phyloP scores from a whole-genome alignment of 2,888 invertebrate species.

The Lordiphosa andalusiaca region DNA sequence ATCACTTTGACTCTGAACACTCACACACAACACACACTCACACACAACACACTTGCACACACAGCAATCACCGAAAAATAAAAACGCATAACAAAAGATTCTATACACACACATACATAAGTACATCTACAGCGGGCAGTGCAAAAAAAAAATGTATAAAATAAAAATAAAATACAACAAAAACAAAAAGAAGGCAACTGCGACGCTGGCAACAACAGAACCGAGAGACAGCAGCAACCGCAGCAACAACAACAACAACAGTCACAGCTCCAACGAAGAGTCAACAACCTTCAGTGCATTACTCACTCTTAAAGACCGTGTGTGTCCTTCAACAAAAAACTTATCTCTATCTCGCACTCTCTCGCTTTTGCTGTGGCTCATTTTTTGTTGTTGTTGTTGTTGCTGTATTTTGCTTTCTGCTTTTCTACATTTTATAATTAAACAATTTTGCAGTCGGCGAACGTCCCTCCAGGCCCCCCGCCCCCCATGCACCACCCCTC shows the following conservation, averaged over 20 bases:
- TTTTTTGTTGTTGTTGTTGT: conserved; percentile 33
- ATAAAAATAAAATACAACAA: conserved; percentile 11
- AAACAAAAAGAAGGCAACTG: conserved; percentile 10
- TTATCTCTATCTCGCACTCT: conserved; percentile 61
- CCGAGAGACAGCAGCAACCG: conserved; percentile 24
- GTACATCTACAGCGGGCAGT: conserved; percentile 44
- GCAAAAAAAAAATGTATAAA: conserved; percentile 57
- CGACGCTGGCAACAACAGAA: conserved; percentile 15
- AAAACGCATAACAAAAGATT: conserved; percentile 72
- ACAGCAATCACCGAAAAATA: conserved; percentile 55
- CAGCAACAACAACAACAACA: conserved; percentile 12
- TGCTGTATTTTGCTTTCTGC: too few relatives aligned
- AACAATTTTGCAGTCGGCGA: conserved; percentile 54
- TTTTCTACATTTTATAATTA: conserved; percentile 71
- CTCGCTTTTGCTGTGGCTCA: conserved; percentile 12
- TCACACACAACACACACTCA: conserved; percentile 17
- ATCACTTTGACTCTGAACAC: conserved; percentile 74
- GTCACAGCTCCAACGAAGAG: conserved; percentile 40
- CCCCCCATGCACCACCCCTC: conserved; percentile 1
- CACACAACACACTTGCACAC: neutral
- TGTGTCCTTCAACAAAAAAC: conserved; percentile 78
- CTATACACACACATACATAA: neutral
- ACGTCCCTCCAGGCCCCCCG: conserved; percentile 17
- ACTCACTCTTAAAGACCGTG: conserved; percentile 78
- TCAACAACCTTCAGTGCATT: conserved; percentile 78